phyloP scores from a whole-genome alignment of 2,797 vertebrate genomes.

The Scarus forsteni region DNA sequence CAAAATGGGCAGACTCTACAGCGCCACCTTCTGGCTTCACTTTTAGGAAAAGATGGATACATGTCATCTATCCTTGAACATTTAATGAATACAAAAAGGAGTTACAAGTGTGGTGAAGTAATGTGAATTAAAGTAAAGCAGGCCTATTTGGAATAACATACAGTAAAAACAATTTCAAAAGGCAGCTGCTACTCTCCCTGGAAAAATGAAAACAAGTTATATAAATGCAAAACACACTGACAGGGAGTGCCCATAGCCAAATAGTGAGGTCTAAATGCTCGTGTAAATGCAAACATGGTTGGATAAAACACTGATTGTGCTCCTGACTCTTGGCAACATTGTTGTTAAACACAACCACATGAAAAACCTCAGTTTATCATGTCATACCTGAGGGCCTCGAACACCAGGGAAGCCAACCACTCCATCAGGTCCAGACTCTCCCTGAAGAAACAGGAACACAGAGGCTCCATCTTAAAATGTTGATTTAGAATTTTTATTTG shows the following conservation, averaged over 20 bases:
- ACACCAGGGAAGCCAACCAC: slow-evolving; percentile 72
- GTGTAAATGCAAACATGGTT: neutral
- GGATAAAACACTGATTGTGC: neutral
- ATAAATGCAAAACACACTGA: too few relatives aligned
- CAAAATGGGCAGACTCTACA: too few relatives aligned
- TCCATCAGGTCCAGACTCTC: slow-evolving; percentile 77
- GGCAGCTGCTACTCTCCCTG: too few relatives aligned
- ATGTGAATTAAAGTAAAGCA: neutral
- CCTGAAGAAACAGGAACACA: slow-evolving; percentile 62
- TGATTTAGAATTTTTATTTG: neutral
- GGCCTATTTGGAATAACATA: too few relatives aligned
- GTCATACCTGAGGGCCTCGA: slow-evolving; percentile 81
- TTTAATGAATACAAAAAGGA: neutral
- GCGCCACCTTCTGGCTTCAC: too few relatives aligned
- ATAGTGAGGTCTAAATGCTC: too few relatives aligned
- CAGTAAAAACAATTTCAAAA: too few relatives aligned
- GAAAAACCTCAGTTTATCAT: neutral
- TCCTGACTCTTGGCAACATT: neutral
- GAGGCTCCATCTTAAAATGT: neutral
- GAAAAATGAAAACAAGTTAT: too few relatives aligned
- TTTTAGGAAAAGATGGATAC: too few relatives aligned
- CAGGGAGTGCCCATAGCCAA: too few relatives aligned
- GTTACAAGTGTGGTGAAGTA: neutral
- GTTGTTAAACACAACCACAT: neutral
- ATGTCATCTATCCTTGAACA: too few relatives aligned